A percentile compares a stretch with the other conserved stretches of the same genome.
Conservation (phyloP, 2,888 invertebrate genomes). For the Drosophila formosana region DNA sequence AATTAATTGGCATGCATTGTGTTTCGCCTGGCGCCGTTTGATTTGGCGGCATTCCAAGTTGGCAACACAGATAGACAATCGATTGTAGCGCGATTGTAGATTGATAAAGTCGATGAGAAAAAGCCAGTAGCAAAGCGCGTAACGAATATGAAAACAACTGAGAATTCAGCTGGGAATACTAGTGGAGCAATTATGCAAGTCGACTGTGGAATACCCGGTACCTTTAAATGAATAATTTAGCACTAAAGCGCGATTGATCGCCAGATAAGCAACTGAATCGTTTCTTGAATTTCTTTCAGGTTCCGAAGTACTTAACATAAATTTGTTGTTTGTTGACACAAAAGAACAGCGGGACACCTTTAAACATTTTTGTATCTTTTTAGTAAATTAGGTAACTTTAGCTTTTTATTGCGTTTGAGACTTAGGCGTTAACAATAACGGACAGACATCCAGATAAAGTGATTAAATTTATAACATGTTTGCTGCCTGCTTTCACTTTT, state of each 20-base stretch:
- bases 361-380: neutral
- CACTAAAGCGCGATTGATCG: neutral
- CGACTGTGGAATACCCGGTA: neutral
- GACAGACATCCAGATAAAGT: too few relatives aligned
- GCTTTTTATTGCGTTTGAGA: neutral
- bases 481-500: too few relatives aligned
- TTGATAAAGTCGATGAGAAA: constrained; percentile 43
- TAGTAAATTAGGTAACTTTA: neutral
- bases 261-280: neutral
- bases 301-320: constrained; percentile 3
- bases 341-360: neutral
- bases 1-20: constrained; percentile 79
- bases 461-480: too few relatives aligned
- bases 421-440: neutral
- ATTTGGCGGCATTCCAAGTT: constrained; percentile 76
- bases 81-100: constrained; percentile 44
- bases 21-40: constrained; percentile 50
- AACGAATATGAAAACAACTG: constrained; percentile 3
- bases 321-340: neutral
- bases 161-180: neutral
- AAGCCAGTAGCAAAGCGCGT: constrained; percentile 33
- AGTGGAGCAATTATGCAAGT: neutral
- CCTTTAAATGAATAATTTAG: neutral
- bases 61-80: constrained; percentile 54
- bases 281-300: constrained; percentile 1